phyloP scores from a whole-genome alignment of 2,113 vertebrate genomes.

The Rostratula benghalensis region DNA sequence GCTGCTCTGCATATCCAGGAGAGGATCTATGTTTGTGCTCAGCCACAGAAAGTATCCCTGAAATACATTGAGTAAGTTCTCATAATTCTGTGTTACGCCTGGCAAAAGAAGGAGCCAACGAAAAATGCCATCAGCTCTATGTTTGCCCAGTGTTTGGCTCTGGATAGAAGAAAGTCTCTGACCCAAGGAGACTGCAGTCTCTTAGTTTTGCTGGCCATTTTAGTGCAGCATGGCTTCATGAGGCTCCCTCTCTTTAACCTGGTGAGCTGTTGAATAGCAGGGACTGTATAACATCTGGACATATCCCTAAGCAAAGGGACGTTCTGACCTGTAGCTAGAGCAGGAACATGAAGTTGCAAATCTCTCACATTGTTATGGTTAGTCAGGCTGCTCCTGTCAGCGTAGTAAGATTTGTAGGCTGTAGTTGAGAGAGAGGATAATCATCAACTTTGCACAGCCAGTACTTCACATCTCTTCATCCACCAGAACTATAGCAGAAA shows the following conservation, averaged over 20 bases:
- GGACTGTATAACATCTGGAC: neutral
- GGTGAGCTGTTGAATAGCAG: neutral
- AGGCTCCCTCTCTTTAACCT: neutral
- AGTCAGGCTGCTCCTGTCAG: neutral
- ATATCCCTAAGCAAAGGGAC: neutral
- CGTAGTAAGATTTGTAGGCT: neutral
- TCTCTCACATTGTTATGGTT: neutral
- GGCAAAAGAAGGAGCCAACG: neutral
- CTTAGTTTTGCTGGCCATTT: neutral
- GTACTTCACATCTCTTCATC: neutral
- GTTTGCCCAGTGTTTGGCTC: neutral
- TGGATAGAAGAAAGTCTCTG: neutral
- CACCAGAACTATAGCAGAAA: neutral
- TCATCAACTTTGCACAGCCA: neutral
- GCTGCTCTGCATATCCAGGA: slow-evolving; percentile 97
- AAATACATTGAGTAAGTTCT: slow-evolving; percentile 93
- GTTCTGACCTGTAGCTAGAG: neutral
- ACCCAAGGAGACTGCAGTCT: neutral
- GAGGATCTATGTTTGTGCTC: slow-evolving; percentile 88
- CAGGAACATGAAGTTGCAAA: neutral
- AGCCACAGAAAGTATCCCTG: slow-evolving; percentile 90
- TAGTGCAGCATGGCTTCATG: neutral
- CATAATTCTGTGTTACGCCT: neutral
- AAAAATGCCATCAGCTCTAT: neutral
- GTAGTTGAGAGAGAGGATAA: neutral